Percentiles rank a stretch among this genome's conserved stretches.
These are phyloP conservation scores for Battus philenor DNA, from an alignment of 1,140 invertebrate genomes.

Conservation along the genomic window DNA sequence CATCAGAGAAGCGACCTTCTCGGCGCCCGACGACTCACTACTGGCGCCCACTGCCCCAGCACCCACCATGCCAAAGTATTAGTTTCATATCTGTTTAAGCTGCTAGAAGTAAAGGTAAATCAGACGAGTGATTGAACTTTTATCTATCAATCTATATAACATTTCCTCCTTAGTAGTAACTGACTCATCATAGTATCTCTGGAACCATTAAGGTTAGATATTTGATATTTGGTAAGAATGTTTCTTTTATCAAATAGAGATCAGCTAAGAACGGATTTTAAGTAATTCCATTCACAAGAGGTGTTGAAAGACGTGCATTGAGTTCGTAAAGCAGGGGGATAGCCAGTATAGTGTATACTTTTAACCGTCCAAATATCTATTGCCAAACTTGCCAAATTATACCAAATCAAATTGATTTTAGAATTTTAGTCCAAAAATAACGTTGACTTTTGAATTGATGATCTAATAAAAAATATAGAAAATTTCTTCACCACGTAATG, in stretches of 20 bases:
- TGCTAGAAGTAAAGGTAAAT: background rate
- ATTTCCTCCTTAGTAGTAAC: background rate
- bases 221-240: background rate
- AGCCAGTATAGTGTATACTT: conserved; percentile 1
- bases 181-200: too few species aligned
- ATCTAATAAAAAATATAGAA: background rate
- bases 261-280: too few species aligned
- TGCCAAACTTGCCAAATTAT: conserved; percentile 1
- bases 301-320: too few species aligned
- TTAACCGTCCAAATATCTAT: background rate
- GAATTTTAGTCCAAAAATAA: too few species aligned
- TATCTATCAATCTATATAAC: too few species aligned
- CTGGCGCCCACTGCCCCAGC: conserved; percentile 52
- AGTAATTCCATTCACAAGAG: too few species aligned
- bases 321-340: too few species aligned
- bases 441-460: too few species aligned
- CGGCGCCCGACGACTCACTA: conserved; percentile 53
- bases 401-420: too few species aligned
- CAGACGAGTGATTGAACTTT: too few species aligned
- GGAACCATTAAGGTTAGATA: too few species aligned
- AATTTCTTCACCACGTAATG: background rate
- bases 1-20: conserved; percentile 41
- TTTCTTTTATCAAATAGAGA: too few species aligned
- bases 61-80: conserved; percentile 61
- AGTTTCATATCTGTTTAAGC: conserved; percentile 16